These are phyloP conservation scores for Mylabris phalerata DNA, from an alignment of 1,140 invertebrate genomes.

Conservation along the genomic window DNA sequence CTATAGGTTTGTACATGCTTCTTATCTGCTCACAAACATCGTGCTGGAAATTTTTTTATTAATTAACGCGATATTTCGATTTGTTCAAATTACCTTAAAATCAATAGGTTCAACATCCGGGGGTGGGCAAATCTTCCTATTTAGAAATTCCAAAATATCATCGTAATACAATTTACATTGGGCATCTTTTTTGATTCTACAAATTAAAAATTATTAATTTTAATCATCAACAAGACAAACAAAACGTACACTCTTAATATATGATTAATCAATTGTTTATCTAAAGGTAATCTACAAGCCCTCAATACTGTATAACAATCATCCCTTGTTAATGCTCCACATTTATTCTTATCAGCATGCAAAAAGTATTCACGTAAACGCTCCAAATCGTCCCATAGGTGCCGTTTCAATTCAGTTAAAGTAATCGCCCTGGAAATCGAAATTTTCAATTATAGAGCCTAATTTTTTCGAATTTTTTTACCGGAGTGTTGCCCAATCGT, in stretches of 20 bases:
- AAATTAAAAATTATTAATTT: slow-evolving; percentile 7
- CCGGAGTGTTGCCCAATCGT: neutral
- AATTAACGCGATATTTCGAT: neutral
- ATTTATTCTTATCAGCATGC: slow-evolving; percentile 52
- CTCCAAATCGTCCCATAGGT: slow-evolving; percentile 60
- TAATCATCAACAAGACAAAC: neutral
- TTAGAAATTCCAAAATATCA: slow-evolving; percentile 53
- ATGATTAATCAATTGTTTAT: slow-evolving; percentile 56
- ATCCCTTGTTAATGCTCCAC: slow-evolving; percentile 48
- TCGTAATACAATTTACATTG: slow-evolving; percentile 53
- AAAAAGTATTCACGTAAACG: slow-evolving; percentile 57
- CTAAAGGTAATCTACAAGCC: slow-evolving; percentile 59
- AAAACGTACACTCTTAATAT: slow-evolving; percentile 59
- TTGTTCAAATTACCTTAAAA: slow-evolving; percentile 41
- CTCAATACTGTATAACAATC: slow-evolving; percentile 55
- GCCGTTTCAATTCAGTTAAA: slow-evolving; percentile 59
- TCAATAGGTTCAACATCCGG: slow-evolving; percentile 47
- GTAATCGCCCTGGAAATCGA: slow-evolving; percentile 47
- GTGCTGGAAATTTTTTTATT: slow-evolving; percentile 33
- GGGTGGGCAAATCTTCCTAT: slow-evolving; percentile 50
- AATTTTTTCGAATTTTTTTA: no score
- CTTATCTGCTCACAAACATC: slow-evolving; percentile 46
- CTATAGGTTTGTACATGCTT: slow-evolving; percentile 39
- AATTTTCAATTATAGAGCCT: no score
- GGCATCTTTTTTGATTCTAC: slow-evolving; percentile 51